phyloP scores from a whole-genome alignment of 2,113 vertebrate species.

The Ophiodon elongatus region DNA sequence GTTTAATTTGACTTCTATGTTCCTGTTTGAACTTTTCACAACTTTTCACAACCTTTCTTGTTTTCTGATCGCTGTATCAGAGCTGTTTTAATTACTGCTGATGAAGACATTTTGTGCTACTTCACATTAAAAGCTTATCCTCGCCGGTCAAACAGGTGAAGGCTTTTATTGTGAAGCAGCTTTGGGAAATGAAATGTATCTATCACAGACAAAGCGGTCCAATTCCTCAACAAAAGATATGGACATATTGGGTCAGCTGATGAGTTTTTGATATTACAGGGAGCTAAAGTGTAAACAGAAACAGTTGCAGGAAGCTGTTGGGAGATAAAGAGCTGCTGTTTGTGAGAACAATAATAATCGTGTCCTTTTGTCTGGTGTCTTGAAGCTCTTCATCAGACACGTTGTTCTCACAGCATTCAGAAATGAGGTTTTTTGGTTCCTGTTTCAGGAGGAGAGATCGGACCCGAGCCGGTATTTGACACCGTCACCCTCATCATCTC shows the following conservation, averaged over 20 bases:
- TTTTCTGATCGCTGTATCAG: no score
- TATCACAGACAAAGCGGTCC: not conserved
- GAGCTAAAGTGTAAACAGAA: not conserved
- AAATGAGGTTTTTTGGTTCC: not conserved
- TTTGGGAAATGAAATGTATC: not conserved
- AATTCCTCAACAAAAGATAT: not conserved
- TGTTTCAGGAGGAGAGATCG: slow-evolving; percentile 82
- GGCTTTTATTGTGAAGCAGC: not conserved
- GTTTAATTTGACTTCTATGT: no score
- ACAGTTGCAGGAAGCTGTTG: not conserved
- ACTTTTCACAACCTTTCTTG: no score
- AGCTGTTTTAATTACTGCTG: no score
- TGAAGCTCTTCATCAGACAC: not conserved
- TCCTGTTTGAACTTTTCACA: no score
- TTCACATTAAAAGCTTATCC: no score
- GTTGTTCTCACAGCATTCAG: not conserved
- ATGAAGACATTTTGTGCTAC: not conserved
- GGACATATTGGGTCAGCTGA: not conserved
- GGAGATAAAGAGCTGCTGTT: not conserved
- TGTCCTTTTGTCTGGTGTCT: not conserved
- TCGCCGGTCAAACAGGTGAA: not conserved
- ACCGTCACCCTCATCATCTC: slow-evolving; percentile 82
- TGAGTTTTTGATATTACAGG: not conserved
- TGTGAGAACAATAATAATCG: not conserved
- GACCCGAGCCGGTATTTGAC: slow-evolving; percentile 55